phyloP scores from a whole-genome alignment of 2,113 vertebrate genomes.

The Prietella phreatophila region DNA sequence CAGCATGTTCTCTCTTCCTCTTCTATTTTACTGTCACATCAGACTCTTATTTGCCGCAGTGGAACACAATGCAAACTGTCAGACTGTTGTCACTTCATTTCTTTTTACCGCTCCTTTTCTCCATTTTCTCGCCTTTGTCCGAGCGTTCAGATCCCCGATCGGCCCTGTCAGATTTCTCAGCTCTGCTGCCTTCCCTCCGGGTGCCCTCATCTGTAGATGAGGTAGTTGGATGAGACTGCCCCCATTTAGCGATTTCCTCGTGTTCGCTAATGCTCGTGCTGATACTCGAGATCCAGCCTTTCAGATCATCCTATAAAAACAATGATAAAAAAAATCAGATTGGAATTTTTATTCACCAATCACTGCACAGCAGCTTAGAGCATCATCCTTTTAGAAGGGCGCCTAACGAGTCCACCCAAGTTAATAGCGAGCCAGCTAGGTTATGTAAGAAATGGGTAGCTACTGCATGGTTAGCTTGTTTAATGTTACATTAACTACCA shows the following conservation, averaged over 20 bases:
- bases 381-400: not conserved
- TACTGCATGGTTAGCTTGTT: not conserved
- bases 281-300: slow-evolving; percentile 80
- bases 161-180: slow-evolving; percentile 66
- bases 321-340: not conserved
- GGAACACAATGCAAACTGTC: slow-evolving; percentile 12
- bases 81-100: slow-evolving; percentile 71
- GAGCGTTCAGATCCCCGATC: slow-evolving; percentile 69
- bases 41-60: slow-evolving; percentile 14
- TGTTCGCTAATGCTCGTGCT: slow-evolving; percentile 78
- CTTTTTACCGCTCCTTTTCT: slow-evolving; percentile 79
- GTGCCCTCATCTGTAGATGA: slow-evolving; percentile 93
- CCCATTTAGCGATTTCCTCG: slow-evolving; percentile 82
- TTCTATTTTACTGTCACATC: slow-evolving; percentile 13
- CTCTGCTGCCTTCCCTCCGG: slow-evolving; percentile 80
- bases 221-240: slow-evolving; percentile 85
- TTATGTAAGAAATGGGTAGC: not conserved
- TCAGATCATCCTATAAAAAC: slow-evolving; percentile 83
- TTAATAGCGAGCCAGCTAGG: not conserved
- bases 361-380: not conserved
- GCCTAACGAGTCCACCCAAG: not conserved
- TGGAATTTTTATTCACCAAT: not conserved
- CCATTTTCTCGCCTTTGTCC: slow-evolving; percentile 69
- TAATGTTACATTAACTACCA: not conserved
- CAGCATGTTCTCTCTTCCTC: slow-evolving; percentile 33